Conservation (phyloP, 1,140 invertebrate genomes). For the Coenobita brevimanus region DNA sequence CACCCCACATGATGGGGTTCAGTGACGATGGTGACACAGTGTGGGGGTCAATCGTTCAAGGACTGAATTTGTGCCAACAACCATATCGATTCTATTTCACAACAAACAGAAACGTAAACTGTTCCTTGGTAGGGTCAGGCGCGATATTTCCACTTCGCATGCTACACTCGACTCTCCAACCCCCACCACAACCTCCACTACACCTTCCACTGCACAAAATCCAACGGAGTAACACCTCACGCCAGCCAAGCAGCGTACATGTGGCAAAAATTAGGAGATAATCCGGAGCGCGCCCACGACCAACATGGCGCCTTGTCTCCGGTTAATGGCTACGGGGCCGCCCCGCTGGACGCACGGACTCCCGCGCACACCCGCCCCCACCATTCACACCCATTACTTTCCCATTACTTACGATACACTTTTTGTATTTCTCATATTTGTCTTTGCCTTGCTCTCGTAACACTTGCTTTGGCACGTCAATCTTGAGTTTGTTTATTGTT, state of each 20-base stretch:
- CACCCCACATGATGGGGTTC: conserved; percentile 69
- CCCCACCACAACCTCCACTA: conserved; percentile 34
- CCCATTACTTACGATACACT: conserved; percentile 52
- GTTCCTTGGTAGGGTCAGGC: conserved; percentile 51
- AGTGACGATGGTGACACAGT: conserved; percentile 55
- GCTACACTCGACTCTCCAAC: conserved; percentile 11
- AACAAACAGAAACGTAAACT: conserved; percentile 69
- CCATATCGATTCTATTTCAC: conserved; percentile 71
- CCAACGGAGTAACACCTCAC: conserved; percentile 53
- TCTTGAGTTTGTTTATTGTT: neutral
- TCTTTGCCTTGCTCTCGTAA: neutral
- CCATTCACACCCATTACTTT: conserved; percentile 69
- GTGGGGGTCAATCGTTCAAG: conserved; percentile 70
- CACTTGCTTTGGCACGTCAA: neutral
- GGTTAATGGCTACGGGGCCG: conserved; percentile 70
- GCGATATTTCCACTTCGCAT: conserved; percentile 33
- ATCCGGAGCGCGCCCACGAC: conserved; percentile 69
- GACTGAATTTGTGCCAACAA: conserved; percentile 70
- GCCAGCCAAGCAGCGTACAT: conserved; percentile 66
- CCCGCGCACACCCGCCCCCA: conserved; percentile 67
- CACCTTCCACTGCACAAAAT: conserved; percentile 48
- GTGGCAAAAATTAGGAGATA: conserved; percentile 71
- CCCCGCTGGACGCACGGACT: conserved; percentile 69
- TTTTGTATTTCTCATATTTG: conserved; percentile 38
- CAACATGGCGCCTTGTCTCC: conserved; percentile 70